Base-by-base conservation (phyloP, 2,797 vertebrate species). In the Paedocypris micromegethes region DNA sequence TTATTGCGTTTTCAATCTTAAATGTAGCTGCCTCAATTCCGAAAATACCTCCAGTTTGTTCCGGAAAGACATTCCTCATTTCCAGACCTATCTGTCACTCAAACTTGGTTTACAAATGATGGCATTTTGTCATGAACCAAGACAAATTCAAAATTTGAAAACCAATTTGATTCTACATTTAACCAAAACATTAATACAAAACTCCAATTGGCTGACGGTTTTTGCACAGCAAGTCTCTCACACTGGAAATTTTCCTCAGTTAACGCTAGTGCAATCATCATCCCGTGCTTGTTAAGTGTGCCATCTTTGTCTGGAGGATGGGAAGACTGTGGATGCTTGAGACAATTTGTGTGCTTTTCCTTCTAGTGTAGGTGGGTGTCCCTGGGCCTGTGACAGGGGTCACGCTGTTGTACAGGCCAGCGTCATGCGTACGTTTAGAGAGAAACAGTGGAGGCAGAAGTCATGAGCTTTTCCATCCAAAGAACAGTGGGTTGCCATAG, bases 401-500 rank as follows among this genome's bases (percentile, higher is more conserved):
- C 41, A 59, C 6, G 38, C 42, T 53, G 66, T 53, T 57, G 23
- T 50, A 45, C 50, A 63, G 52, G 53, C 41, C 9, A 51, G 46
- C 40, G 50, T 56, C 44, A 64, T 64, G 47, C 64, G 64, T 58
- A 63, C 47, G 58, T 70, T 51, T 63, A 56, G 23, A 50, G 58
- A 63, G 44, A 73, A 66, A 55, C 49, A 58, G 68, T 47, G 4
- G 50, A 43, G 55, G 64, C 70, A 72, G 63, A 74, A 78, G 73
- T 70, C 72, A 68, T 75, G 75, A 70, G 70, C 73, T 72, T 66
- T 64, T 59, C 59, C 72, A 78, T 62, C 74, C 67, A 64, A 74
- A 72, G 59, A 78, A 78, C 76, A 58, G 58, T 72, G 68, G 74
- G 79, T 83, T 81, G 77, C 79, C 78, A 81, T 80, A 81, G 79